Percentiles rank a stretch among this genome's conserved stretches.
Conservation (phyloP, 1,140 invertebrate species). For the Aradophagus sp. region DNA sequence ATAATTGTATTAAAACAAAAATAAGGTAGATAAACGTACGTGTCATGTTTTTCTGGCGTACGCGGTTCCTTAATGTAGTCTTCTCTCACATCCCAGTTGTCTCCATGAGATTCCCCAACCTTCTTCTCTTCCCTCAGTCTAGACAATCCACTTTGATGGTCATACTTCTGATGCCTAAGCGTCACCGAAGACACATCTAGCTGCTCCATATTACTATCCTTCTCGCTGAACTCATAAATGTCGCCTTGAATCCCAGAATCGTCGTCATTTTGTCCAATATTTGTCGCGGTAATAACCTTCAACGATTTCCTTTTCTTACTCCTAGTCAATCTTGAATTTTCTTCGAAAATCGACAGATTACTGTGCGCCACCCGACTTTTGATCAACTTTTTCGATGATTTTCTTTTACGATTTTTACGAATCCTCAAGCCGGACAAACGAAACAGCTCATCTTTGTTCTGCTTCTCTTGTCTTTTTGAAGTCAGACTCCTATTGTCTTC, state of each 20-base stretch:
- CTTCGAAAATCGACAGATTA: conserved; percentile 23
- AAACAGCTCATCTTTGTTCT: conserved; percentile 19
- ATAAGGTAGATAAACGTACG: conserved; percentile 1
- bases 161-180: conserved; percentile 55
- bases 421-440: conserved; percentile 70
- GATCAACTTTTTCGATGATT: conserved; percentile 66
- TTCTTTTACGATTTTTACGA: conserved; percentile 59
- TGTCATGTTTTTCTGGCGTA: conserved; percentile 25
- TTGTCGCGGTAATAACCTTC: conserved; percentile 46
- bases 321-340: conserved; percentile 65
- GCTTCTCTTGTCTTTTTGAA: conserved; percentile 63
- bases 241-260: conserved; percentile 74
- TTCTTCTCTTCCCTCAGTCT: conserved; percentile 39
- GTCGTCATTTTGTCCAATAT: conserved; percentile 68
- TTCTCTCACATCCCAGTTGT: conserved; percentile 6
- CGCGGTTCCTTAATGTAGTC: conserved; percentile 5
- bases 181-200: conserved; percentile 63
- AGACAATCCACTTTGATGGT: conserved; percentile 59
- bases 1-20: too few relatives aligned
- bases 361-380: conserved; percentile 56
- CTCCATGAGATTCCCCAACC: neutral
- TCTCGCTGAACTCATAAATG: conserved; percentile 73
- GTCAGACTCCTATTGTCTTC: conserved; percentile 65
- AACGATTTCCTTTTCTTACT: conserved; percentile 66
- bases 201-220: conserved; percentile 70